phyloP scores from a whole-genome alignment of 2,888 invertebrate species.

The Graphium colonna region DNA sequence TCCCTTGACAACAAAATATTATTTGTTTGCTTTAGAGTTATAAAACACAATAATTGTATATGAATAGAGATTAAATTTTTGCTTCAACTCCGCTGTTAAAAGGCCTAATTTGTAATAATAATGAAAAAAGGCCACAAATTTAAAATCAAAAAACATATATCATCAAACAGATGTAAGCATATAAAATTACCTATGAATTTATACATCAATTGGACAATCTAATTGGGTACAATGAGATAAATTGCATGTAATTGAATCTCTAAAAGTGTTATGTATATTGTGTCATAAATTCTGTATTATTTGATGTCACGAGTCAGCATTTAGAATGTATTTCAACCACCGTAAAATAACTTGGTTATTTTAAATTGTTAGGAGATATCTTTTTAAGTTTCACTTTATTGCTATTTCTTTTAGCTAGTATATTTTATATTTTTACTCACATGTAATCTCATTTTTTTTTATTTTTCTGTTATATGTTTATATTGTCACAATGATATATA shows the following conservation, averaged over 20 bases:
- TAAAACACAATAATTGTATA: too few relatives aligned
- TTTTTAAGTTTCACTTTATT: constrained; percentile 21
- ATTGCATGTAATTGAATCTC: constrained; percentile 41
- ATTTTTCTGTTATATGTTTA: constrained; percentile 37
- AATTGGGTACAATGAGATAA: constrained; percentile 31
- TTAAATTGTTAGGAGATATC: constrained; percentile 23
- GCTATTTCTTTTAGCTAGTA: constrained; percentile 18
- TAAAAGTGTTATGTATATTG: constrained; percentile 26
- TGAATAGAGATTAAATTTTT: too few relatives aligned
- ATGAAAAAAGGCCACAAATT: neutral
- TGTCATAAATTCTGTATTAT: constrained; percentile 26
- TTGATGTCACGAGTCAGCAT: constrained; percentile 28
- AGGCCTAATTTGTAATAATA: constrained; percentile 16
- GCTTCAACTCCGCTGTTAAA: neutral
- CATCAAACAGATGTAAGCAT: constrained; percentile 12
- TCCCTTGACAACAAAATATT: too few relatives aligned
- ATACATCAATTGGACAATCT: constrained; percentile 17
- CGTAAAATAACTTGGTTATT: constrained; percentile 24
- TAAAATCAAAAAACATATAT: neutral
- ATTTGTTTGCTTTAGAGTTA: neutral
- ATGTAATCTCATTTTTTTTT: constrained; percentile 64
- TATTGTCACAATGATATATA: constrained; percentile 22
- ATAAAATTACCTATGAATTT: constrained; percentile 12
- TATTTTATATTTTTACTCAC: constrained; percentile 41
- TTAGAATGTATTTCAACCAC: constrained; percentile 32